Base-by-base conservation (phyloP, 1,140 invertebrate genomes). In the Nebria ingens region DNA sequence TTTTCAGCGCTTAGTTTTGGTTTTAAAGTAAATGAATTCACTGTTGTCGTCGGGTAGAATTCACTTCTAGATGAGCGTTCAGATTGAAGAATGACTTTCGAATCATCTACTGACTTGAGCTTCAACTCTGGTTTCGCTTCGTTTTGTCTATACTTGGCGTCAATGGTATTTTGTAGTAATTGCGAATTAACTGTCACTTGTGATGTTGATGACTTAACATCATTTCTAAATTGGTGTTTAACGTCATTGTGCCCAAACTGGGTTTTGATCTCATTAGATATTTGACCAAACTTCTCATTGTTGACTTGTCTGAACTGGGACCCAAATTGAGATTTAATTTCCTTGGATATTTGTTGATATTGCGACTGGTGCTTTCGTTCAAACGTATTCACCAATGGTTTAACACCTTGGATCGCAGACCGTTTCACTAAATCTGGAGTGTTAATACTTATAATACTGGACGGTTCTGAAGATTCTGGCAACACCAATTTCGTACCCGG, bases 401-500 rank as follows among this genome's bases (percentile, higher is more conserved):
- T 45, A 12, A 45, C 40, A 45, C 3, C 6, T 17, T 17, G 40
- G n/a, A n/a, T n/a, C n/a, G n/a, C n/a, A 45, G 19, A 17, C 23
- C 52, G 25, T 52, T 19, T 52, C 13, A 21, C 20, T 25, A 13
- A n/a, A 23, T 68, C 64, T n/a, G 68, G 66, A 11, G 65, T 65
- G 29, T 64, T 66, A 9, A 70, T 61, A 42, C 65, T 69, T 13
- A 69, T 64, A 1, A 70, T 65, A 23, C 62, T 65, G 2, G 59
- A 64, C 11, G 58, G 61, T 17, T 61, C 62, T 4, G 57, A 51
- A 22, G 55, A 55, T 9, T 51, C 3, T 19, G 21, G 19, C 1
- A 54, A 23, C 20, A 38, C 15, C 11, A 53, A 15, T 19, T 58
- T 61, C 34, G 42, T 53, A 20, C 53, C 55, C 29, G 59, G 61